phyloP scores from a whole-genome alignment of 1,140 invertebrate genomes.

The Sesamia nonagrioides region DNA sequence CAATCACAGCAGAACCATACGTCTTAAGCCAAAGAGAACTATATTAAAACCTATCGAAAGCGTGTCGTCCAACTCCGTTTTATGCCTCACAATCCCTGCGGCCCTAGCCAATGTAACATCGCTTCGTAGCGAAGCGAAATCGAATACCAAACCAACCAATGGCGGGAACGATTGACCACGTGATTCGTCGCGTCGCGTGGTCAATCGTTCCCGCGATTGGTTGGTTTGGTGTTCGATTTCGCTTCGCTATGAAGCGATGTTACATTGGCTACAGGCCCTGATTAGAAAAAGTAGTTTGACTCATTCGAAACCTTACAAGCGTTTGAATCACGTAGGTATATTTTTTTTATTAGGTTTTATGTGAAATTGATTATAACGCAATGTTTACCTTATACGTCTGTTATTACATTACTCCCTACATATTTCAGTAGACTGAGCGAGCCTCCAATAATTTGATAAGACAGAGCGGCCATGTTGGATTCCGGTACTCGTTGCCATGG shows the following conservation, averaged over 20 bases:
- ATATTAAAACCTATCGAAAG: constrained; percentile 6
- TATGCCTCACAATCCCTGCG: constrained; percentile 12
- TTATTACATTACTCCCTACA: constrained; percentile 46
- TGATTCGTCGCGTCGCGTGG: too few relatives aligned
- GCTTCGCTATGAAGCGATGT: too few relatives aligned
- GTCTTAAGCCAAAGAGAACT: constrained; percentile 9
- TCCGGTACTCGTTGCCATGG: constrained; percentile 66
- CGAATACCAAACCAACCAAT: too few relatives aligned
- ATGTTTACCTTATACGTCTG: constrained; percentile 36
- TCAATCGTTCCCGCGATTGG: too few relatives aligned
- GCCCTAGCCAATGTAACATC: too few relatives aligned
- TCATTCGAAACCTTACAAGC: constrained; percentile 21
- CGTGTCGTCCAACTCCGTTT: not conserved
- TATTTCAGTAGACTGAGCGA: constrained; percentile 53
- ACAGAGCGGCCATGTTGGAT: constrained; percentile 69
- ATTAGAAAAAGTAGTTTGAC: constrained; percentile 32
- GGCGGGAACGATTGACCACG: too few relatives aligned
- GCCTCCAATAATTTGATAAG: constrained; percentile 73
- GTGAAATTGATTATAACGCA: constrained; percentile 32
- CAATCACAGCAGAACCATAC: not conserved
- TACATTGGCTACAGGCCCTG: too few relatives aligned
- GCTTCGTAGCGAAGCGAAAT: too few relatives aligned
- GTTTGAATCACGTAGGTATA: constrained; percentile 4
- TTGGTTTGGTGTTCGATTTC: too few relatives aligned
- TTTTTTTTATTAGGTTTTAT: constrained; percentile 34